Evolutionary conservation across 1,140 invertebrate genomes (phyloP).

Genomic region (Pteromalus puparum): DNA sequence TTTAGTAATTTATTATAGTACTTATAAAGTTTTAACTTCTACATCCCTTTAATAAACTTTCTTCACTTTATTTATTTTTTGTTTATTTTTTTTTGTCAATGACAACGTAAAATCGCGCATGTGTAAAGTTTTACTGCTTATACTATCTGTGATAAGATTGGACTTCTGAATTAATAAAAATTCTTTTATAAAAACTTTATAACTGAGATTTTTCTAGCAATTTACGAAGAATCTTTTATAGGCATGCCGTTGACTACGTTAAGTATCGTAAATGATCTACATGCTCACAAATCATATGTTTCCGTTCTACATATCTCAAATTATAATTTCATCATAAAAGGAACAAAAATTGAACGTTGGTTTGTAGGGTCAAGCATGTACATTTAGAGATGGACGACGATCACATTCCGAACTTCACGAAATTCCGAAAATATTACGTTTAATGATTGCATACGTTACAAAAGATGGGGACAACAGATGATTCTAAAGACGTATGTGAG

Average conservation of each 20-base stretch:
- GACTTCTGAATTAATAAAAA: conserved; percentile 46
- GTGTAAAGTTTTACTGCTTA: conserved; percentile 51
- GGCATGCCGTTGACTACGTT: conserved; percentile 43
- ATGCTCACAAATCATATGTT: conserved; percentile 32
- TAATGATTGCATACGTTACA: conserved; percentile 40
- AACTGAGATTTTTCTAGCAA: conserved; percentile 49
- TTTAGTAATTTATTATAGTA: conserved; percentile 19
- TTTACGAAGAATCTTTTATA: conserved; percentile 36
- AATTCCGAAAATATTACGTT: conserved; percentile 47
- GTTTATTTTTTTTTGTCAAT: conserved; percentile 25
- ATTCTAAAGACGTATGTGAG: conserved; percentile 46
- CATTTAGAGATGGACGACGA: conserved; percentile 51
- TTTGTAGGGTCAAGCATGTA: conserved; percentile 54
- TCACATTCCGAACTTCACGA: conserved; percentile 49
- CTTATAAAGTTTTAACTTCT: conserved; percentile 19
- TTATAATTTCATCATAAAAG: conserved; percentile 1
- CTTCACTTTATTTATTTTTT: conserved; percentile 30
- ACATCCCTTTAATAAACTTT: conserved; percentile 32
- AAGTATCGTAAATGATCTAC: conserved; percentile 29
- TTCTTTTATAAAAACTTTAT: conserved; percentile 50
- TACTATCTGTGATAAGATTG: conserved; percentile 54
- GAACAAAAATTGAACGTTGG: conserved; percentile 46
- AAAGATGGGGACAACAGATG: conserved; percentile 44
- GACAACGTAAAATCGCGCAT: conserved; percentile 50
- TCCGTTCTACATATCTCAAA: conserved; percentile 27